Percentiles rank a stretch among this genome's conserved stretches.
Conservation (phyloP, 2,113 vertebrate genomes). For the Columba livia region DNA sequence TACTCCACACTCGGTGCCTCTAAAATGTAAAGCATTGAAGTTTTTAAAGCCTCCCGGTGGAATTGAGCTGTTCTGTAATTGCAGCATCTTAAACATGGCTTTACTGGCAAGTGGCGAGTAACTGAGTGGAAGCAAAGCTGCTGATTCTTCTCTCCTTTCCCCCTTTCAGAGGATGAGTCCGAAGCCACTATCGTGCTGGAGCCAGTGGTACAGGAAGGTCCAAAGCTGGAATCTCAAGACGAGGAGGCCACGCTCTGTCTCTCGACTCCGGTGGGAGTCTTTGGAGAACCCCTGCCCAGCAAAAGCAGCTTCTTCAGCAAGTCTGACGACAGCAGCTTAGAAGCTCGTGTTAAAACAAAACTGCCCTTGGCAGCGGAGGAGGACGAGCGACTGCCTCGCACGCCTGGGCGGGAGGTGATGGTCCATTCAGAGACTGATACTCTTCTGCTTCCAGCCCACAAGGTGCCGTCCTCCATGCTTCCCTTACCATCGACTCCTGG, state of each 20-base stretch:
- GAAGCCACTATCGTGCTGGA: conserved; percentile 60
- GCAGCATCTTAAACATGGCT: neutral
- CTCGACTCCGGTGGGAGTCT: conserved; percentile 72
- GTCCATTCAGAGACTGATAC: conserved; percentile 69
- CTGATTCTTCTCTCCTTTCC: neutral
- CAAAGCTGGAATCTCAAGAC: conserved; percentile 72
- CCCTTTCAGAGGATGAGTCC: conserved; percentile 65
- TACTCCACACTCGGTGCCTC: conserved; percentile 24
- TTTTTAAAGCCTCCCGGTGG: conserved; percentile 45
- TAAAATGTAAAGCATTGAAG: conserved; percentile 31
- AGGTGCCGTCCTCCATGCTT: conserved; percentile 74
- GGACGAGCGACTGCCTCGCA: conserved; percentile 74
- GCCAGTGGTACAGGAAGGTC: conserved; percentile 52
- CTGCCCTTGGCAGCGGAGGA: conserved; percentile 50
- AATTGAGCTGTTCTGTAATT: conserved; percentile 36
- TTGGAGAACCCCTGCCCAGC: conserved; percentile 50
- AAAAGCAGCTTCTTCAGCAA: conserved; percentile 55
- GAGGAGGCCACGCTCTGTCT: conserved; percentile 66
- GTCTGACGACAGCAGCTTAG: conserved; percentile 71
- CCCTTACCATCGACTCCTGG: conserved; percentile 73
- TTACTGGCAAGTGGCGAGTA: neutral
- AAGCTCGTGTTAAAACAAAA: conserved; percentile 71
- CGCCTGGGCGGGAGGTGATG: conserved; percentile 70
- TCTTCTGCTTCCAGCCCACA: conserved; percentile 49
- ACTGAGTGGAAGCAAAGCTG: neutral